Base-by-base conservation (phyloP, 2,797 vertebrate genomes). In the Oreonectes daqikongensis region DNA sequence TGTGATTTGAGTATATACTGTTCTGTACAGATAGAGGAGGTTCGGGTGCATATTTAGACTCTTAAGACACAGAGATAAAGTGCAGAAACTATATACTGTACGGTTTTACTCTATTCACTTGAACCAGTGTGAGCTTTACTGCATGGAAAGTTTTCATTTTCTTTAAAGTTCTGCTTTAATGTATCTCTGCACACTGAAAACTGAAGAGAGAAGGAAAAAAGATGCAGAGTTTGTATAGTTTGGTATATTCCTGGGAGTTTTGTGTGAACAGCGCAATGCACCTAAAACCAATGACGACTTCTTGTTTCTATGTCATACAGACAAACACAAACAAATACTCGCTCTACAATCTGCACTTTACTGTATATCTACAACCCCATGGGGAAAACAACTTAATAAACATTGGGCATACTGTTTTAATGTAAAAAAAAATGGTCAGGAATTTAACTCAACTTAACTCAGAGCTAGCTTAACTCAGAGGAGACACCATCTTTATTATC, bases 191-290 rank as follows among this genome's bases (percentile, higher is more conserved):
- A 40, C 11, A 40, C 38, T 42, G 40, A 42, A 42, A 2, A 2
- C 12, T 3, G 12, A 11, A 42, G 11, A 40, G 38, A 40, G 11
- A 12, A 40, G 40, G 10, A 42, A 3, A 42, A 42, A 42, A 42
- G 40, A 42, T 63, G 64, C 28, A 53, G 24, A 57, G 28, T 63
- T 26, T 74, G 24, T 42, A 53, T 28, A 55, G 72, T 74, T 65
- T 55, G 22, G 59, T n/a, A n/a, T n/a, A n/a, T 30, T 50, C 32
- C 44, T 72, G 71, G 59, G 59, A 63, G 32, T 65, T 52, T 53
- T 52, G 18, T 65, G 60, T 74, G 44, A 74, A 55, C 61, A 42
- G 22, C 18, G 35, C 48, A 65, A 65, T 42, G 40, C 40, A 42
- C 40, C 40, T 4, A 11, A 10, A 14, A 42, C 40, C 40, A 14